phyloP scores from a whole-genome alignment of 2,797 vertebrate species.

The Melanotaenia parkinsoni region DNA sequence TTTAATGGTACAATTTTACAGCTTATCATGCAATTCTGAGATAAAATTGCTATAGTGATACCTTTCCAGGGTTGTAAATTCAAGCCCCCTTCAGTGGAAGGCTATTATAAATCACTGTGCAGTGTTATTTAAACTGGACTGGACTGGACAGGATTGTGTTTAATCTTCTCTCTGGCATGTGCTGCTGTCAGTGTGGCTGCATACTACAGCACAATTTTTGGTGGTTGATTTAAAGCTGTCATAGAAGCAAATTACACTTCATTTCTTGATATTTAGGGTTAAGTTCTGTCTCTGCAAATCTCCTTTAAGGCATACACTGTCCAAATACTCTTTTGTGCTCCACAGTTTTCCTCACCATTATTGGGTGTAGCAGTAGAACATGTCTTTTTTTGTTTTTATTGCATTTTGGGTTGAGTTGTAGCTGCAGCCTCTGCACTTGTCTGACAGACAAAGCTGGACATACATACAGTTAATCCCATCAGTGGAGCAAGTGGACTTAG shows the following conservation, averaged over 20 bases:
- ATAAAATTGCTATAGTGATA: slow-evolving; percentile 18
- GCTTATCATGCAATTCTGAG: not conserved
- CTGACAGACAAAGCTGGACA: not conserved
- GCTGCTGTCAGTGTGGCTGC: not conserved
- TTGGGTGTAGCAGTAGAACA: not conserved
- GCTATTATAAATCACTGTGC: slow-evolving; percentile 1
- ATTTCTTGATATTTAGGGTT: not conserved
- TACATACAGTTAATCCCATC: not conserved
- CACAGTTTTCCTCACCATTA: not conserved
- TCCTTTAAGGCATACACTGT: not conserved
- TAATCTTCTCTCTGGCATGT: slow-evolving; percentile 10
- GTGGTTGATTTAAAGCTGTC: slow-evolving; percentile 6
- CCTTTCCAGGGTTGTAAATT: slow-evolving; percentile 20
- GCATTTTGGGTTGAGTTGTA: not conserved
- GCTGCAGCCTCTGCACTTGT: not conserved
- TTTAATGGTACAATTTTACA: not conserved
- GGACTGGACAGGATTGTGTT: not conserved
- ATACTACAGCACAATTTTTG: not conserved
- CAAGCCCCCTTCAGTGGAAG: not conserved
- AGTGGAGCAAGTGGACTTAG: not conserved
- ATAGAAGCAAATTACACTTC: not conserved
- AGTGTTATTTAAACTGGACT: slow-evolving; percentile 12
- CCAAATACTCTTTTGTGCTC: not conserved
- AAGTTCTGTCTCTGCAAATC: not conserved
- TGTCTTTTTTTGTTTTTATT: not conserved